Conservation (phyloP, 2,113 vertebrate genomes). For the Anas platyrhynchos region DNA sequence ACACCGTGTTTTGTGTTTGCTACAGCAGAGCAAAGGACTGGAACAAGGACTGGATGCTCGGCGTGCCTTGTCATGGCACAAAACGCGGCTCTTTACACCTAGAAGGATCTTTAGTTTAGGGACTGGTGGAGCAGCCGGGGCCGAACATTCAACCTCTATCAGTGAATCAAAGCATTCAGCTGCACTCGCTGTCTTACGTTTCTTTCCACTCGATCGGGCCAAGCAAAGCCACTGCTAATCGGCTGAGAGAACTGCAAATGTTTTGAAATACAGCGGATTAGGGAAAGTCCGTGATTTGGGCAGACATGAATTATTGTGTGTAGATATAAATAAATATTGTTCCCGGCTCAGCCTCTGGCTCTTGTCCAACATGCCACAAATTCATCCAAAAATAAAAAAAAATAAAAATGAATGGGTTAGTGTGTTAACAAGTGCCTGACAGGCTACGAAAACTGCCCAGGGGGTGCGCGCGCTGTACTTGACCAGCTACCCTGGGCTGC, state of each 20-base stretch:
- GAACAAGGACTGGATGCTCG: background rate
- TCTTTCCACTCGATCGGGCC: conserved; percentile 29
- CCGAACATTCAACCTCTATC: conserved; percentile 4
- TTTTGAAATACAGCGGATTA: conserved; percentile 69
- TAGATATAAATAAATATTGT: conserved; percentile 84
- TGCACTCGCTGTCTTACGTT: conserved; percentile 8
- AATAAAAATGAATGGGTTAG: conserved; percentile 74
- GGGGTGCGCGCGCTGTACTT: conserved; percentile 14
- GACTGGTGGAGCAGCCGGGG: background rate
- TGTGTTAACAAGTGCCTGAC: conserved; percentile 74
- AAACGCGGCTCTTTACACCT: background rate
- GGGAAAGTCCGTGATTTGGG: conserved; percentile 57
- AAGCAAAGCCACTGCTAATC: conserved; percentile 66
- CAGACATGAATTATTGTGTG: conserved; percentile 75
- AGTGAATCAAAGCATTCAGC: conserved; percentile 71
- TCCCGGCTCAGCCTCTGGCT: conserved; percentile 66
- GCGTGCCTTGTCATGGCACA: background rate
- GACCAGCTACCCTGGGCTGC: conserved; percentile 22
- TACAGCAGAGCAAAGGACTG: background rate
- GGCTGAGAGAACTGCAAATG: conserved; percentile 66
- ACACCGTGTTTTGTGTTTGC: background rate
- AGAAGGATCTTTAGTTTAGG: background rate
- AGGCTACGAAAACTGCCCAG: conserved; percentile 50
- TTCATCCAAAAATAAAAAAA: background rate
- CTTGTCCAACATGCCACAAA: conserved; percentile 25